These are phyloP conservation scores for Epistrophella euchroma DNA, from an alignment of 2,888 invertebrate genomes.

Conservation along the genomic window DNA sequence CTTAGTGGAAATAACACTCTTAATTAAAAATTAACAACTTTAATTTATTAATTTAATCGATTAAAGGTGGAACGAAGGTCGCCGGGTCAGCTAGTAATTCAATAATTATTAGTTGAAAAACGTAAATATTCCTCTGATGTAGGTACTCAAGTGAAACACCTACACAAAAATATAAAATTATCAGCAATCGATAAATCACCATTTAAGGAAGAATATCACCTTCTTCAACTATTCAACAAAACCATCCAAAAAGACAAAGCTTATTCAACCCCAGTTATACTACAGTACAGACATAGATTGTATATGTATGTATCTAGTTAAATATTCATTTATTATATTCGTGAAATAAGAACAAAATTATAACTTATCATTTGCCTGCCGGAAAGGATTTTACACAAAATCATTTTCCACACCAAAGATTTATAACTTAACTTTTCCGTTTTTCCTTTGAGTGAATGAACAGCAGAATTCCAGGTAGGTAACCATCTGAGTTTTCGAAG, in stretches of 20 bases:
- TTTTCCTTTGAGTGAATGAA: conserved; percentile 11
- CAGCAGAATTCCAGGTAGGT: conserved; percentile 20
- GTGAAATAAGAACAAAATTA: conserved; percentile 49
- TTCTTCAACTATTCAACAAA: not conserved
- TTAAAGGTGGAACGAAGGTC: too few relatives aligned
- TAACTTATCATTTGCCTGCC: conserved; percentile 68
- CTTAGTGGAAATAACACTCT: too few relatives aligned
- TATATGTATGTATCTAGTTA: not conserved
- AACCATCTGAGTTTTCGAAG: conserved; percentile 17
- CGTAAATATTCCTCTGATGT: too few relatives aligned
- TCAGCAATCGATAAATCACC: not conserved
- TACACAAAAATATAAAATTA: not conserved
- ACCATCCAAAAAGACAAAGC: not conserved
- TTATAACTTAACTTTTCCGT: conserved; percentile 53
- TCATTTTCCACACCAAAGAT: conserved; percentile 45
- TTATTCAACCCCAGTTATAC: not conserved
- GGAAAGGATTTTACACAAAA: conserved; percentile 57
- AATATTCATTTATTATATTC: conserved; percentile 56
- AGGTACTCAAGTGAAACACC: not conserved
- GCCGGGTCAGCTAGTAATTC: too few relatives aligned
- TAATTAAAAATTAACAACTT: too few relatives aligned
- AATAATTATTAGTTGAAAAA: too few relatives aligned
- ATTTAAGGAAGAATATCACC: not conserved
- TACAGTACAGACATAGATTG: not conserved
- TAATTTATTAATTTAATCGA: too few relatives aligned